Percentiles rank a stretch among this genome's conserved stretches.
These are phyloP conservation scores for Aurelia coerulea DNA, from an alignment of 30 jellyfish, hydroid and myxozoan genomes.

Conservation along the genomic window DNA sequence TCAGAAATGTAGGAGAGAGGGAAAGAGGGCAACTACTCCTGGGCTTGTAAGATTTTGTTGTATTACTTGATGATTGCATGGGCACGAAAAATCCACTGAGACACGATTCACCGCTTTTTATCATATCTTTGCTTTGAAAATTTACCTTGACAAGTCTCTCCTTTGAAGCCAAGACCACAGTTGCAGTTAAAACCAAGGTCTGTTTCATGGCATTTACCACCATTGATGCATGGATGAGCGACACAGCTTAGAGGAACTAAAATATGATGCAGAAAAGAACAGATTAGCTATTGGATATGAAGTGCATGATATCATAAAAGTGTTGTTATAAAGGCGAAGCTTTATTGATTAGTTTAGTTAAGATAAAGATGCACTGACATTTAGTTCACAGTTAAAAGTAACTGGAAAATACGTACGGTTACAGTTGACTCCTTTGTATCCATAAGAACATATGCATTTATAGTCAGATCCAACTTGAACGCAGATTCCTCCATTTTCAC, in stretches of 20 bases:
- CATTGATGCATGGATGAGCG: slow-evolving; percentile 84
- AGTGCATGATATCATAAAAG: too few species aligned
- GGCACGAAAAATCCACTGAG: too few species aligned
- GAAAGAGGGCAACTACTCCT: too few species aligned
- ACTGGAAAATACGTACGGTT: slow-evolving; percentile 38
- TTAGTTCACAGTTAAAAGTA: too few species aligned
- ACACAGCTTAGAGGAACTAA: slow-evolving; percentile 75
- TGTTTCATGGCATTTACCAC: slow-evolving; percentile 72
- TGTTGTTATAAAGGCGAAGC: too few species aligned
- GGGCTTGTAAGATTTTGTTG: too few species aligned
- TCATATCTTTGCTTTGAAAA: too few species aligned
- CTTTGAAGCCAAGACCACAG: slow-evolving; percentile 84
- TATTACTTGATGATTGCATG: too few species aligned
- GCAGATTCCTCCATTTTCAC: slow-evolving; percentile 93
- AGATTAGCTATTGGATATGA: not conserved
- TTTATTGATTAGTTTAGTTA: not conserved
- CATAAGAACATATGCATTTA: slow-evolving; percentile 92
- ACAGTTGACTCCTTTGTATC: slow-evolving; percentile 92
- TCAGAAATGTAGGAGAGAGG: too few species aligned
- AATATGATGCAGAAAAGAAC: not conserved
- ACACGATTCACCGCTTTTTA: too few species aligned
- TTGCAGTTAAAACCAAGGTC: slow-evolving; percentile 58
- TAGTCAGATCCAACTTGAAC: slow-evolving; percentile 92
- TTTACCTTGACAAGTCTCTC: slow-evolving; percentile 80
- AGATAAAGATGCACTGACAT: not conserved